These are phyloP conservation scores for Aeoliscus strigatus DNA, from an alignment of 2,797 vertebrate species.

Conservation along the genomic window DNA sequence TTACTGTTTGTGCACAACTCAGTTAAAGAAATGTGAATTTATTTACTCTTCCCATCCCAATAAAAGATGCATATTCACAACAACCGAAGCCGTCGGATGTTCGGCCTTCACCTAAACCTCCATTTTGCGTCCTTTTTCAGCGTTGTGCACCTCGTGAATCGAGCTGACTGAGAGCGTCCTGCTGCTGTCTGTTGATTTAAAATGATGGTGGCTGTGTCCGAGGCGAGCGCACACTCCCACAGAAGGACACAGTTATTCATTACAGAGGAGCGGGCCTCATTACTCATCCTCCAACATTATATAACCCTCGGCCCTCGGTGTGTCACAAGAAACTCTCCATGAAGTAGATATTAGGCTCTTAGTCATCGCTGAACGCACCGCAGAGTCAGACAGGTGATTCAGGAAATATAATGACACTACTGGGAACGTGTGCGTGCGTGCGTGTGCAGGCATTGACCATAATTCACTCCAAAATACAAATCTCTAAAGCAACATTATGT, in stretches of 20 bases:
- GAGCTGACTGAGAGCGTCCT: slow-evolving; percentile 26
- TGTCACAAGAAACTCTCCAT: slow-evolving; percentile 34
- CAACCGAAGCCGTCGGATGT: no score
- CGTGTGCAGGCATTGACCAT: no score
- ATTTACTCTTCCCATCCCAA: no score
- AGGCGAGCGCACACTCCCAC: slow-evolving; percentile 36
- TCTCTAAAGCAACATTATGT: no score
- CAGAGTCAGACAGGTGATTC: slow-evolving; percentile 37
- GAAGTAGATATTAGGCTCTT: slow-evolving; percentile 36
- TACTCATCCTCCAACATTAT: slow-evolving; percentile 48
- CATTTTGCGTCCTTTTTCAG: slow-evolving; percentile 9
- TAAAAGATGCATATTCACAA: no score
- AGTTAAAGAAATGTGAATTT: no score
- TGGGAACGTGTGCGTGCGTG: no score
- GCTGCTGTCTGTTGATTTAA: slow-evolving; percentile 47
- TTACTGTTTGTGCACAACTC: no score
- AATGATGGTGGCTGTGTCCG: slow-evolving; percentile 45
- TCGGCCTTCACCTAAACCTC: no score
- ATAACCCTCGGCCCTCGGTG: slow-evolving; percentile 43
- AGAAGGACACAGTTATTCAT: slow-evolving; percentile 52
- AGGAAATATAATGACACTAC: slow-evolving; percentile 17
- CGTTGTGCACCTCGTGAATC: slow-evolving; percentile 29
- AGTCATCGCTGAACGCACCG: no score
- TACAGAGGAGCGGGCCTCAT: slow-evolving; percentile 42
- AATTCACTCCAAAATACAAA: no score